A percentile compares a stretch with the other conserved stretches of the same genome.
These are phyloP conservation scores for Grus americana DNA, from an alignment of 2,113 vertebrate genomes.

Conservation along the genomic window DNA sequence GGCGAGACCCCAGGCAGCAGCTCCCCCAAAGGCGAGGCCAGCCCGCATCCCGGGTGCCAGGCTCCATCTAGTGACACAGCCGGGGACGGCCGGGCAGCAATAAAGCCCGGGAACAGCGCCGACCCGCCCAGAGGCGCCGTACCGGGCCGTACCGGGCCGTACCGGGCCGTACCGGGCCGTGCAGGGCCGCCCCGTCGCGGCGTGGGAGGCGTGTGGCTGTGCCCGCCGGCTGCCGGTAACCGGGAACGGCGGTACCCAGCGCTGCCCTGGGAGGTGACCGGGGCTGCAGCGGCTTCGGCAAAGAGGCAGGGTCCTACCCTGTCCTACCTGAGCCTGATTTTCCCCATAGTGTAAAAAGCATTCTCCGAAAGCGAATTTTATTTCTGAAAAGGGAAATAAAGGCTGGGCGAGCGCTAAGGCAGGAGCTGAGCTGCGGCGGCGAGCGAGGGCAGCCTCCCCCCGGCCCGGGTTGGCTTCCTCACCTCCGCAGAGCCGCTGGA, in stretches of 20 bases:
- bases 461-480: neutral
- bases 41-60: neutral
- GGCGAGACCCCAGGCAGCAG: neutral
- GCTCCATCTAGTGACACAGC: constrained; percentile 56
- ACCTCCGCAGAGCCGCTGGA: neutral
- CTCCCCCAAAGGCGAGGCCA: neutral
- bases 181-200: neutral
- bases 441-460: neutral
- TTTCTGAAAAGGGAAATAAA: neutral
- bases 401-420: neutral
- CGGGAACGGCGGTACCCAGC: neutral
- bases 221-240: neutral
- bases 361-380: neutral
- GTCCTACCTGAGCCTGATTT: too few species aligned
- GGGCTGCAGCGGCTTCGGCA: neutral
- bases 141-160: neutral
- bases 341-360: neutral
- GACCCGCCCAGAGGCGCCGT: neutral
- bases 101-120: neutral
- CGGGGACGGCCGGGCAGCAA: neutral
- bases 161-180: neutral
- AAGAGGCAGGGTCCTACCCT: neutral
- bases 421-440: neutral
- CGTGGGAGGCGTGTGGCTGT: neutral
- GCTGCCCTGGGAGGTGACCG: neutral